A percentile compares a stretch with the other conserved stretches of the same genome.
These are phyloP conservation scores for Geodia barretti DNA, from an alignment of 37 sponge, comb jelly and placozoan species.

Conservation along the genomic window DNA sequence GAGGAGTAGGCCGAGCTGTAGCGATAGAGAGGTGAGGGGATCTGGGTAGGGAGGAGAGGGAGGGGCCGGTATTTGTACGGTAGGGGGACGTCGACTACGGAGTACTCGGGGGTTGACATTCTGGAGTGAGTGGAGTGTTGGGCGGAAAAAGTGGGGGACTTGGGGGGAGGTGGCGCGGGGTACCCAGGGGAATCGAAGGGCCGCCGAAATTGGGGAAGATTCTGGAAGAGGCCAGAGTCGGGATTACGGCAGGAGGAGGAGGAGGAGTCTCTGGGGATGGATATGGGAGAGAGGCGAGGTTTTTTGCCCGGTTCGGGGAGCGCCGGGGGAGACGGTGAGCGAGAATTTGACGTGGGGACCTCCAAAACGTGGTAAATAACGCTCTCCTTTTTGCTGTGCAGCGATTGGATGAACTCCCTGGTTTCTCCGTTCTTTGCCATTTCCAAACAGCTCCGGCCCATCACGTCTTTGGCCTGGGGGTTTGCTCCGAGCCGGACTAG, in stretches of 20 bases:
- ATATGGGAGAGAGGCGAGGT: not conserved
- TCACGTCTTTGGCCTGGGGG: conserved; percentile 39
- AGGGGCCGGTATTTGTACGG: not conserved
- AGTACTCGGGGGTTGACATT: not conserved
- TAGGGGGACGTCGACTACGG: not conserved
- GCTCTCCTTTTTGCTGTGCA: conserved; percentile 7
- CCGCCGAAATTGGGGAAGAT: not conserved
- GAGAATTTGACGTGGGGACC: not conserved
- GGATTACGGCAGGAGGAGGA: too few species aligned
- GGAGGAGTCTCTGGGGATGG: not conserved
- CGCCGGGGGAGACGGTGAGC: not conserved
- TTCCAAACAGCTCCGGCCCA: conserved; percentile 38
- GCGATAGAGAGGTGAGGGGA: conserved; percentile 7
- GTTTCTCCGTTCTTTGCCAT: conserved; percentile 47
- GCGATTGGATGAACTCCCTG: conserved; percentile 20
- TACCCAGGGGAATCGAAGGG: not conserved
- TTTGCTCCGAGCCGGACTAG: conserved; percentile 67
- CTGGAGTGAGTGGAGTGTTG: not conserved
- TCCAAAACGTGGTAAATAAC: conserved; percentile 47
- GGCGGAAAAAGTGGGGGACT: too few species aligned
- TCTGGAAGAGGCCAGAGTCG: not conserved
- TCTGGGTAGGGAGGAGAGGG: not conserved
- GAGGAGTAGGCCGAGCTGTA: not conserved
- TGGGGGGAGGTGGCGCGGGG: not conserved
- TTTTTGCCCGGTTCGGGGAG: not conserved